Percentiles rank a stretch among this genome's conserved stretches.
Evolutionary conservation across 2,888 invertebrate species (phyloP).

Genomic region (Meteorus cinctellus): DNA sequence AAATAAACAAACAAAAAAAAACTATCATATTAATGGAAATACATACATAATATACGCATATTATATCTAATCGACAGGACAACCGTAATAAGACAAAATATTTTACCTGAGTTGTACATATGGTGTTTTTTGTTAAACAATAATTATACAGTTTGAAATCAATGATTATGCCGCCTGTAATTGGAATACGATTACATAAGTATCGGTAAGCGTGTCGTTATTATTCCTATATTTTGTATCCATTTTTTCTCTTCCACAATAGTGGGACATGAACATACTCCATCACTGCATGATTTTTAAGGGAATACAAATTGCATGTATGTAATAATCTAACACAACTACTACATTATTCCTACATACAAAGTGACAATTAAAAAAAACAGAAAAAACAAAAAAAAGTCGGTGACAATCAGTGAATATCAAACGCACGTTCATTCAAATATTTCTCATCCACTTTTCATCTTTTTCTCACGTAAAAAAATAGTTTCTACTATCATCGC

Average conservation of each 20-base stretch:
- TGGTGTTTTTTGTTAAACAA: conserved; percentile 39
- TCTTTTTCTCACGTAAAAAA: conserved; percentile 36
- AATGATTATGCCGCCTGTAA: conserved; percentile 53
- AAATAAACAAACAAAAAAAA: conserved; percentile 23
- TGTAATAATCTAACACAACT: conserved; percentile 43
- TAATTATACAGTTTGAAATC: conserved; percentile 45
- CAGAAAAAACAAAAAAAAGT: conserved; percentile 11
- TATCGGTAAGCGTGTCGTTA: conserved; percentile 59
- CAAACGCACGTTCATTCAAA: conserved; percentile 18
- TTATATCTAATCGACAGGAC: conserved; percentile 23
- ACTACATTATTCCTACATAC: conserved; percentile 5
- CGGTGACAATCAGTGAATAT: conserved; percentile 4
- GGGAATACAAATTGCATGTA: conserved; percentile 37
- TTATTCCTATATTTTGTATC: conserved; percentile 47
- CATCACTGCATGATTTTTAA: conserved; percentile 36
- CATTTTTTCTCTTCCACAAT: conserved; percentile 26
- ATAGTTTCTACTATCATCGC: conserved; percentile 22
- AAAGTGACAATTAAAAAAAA: conserved; percentile 31
- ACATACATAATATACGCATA: not conserved
- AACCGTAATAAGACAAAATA: conserved; percentile 21
- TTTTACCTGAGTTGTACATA: conserved; percentile 46
- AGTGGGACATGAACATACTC: conserved; percentile 41
- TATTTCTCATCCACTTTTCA: not conserved
- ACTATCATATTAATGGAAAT: not conserved
- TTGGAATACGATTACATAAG: conserved; percentile 53